A percentile compares a stretch with the other conserved stretches of the same genome.
phyloP scores from a whole-genome alignment of 2,797 vertebrate species.

The Knipowitschia caucasica region DNA sequence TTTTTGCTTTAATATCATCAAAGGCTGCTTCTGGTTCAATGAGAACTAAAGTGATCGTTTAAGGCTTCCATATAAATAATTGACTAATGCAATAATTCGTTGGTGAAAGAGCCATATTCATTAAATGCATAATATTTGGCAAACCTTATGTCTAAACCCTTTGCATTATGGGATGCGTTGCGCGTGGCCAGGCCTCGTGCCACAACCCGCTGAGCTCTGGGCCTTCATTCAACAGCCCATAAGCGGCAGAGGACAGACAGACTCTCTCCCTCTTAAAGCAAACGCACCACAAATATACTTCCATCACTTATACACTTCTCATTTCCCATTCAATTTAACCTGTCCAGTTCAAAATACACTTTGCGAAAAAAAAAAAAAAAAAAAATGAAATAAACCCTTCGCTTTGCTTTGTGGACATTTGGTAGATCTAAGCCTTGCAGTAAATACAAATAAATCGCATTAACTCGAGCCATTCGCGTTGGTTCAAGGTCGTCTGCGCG shows the following conservation, averaged over 20 bases:
- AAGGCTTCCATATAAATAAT: not conserved
- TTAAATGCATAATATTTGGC: conserved; percentile 6
- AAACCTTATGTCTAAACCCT: not conserved
- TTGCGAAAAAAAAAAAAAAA: conserved; percentile 18
- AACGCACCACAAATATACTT: conserved; percentile 12
- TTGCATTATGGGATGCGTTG: conserved; percentile 12
- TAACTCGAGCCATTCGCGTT: not conserved
- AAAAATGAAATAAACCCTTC: conserved; percentile 12
- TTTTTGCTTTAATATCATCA: not conserved
- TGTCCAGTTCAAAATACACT: conserved; percentile 14
- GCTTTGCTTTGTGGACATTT: conserved; percentile 5
- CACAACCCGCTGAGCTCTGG: conserved; percentile 48
- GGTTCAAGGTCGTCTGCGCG: conserved; percentile 17
- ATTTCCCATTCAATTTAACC: conserved; percentile 6
- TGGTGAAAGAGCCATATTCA: not conserved
- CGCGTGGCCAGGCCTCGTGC: conserved; percentile 23
- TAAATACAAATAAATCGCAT: not conserved
- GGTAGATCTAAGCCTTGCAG: not conserved
- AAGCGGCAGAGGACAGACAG: conserved; percentile 21
- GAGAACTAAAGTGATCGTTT: not conserved
- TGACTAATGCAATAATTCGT: not conserved
- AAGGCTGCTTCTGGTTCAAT: not conserved
- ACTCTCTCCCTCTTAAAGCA: not conserved
- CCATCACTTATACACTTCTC: not conserved
- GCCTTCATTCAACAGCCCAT: conserved; percentile 32